Conservation (phyloP, 2,888 invertebrate genomes). For the Lepidocyrtoides sp. region DNA sequence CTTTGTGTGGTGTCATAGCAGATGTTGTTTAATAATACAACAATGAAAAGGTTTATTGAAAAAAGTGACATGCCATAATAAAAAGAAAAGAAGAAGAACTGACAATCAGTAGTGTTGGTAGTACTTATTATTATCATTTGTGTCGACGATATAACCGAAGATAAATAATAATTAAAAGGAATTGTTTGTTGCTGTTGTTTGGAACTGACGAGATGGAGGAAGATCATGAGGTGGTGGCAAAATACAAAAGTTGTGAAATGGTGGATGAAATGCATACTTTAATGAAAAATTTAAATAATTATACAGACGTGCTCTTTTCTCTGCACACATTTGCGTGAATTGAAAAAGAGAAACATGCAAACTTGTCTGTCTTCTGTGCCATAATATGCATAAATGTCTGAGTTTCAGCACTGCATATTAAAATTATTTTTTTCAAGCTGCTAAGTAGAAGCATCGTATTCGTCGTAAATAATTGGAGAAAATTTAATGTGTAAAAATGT, state of each 20-base stretch:
- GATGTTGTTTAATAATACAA: conserved; percentile 66
- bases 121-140: conserved; percentile 18
- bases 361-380: neutral
- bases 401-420: too few relatives aligned
- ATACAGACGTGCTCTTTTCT: neutral
- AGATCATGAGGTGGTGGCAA: neutral
- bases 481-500: neutral
- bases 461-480: neutral
- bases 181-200: conserved; percentile 33
- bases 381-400: neutral
- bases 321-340: conserved; percentile 29
- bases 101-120: conserved; percentile 22
- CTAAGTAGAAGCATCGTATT: too few relatives aligned
- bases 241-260: neutral
- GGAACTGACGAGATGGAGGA: neutral
- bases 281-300: conserved; percentile 35
- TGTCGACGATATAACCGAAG: conserved; percentile 49
- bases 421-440: neutral
- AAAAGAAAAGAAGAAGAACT: neutral
- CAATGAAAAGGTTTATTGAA: conserved; percentile 64
- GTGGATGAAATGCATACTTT: conserved; percentile 16
- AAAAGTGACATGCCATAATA: conserved; percentile 74
- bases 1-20: conserved; percentile 76
- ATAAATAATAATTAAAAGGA: conserved; percentile 59
- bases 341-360: neutral